Percentiles rank a stretch among this genome's conserved stretches.
phyloP scores from a whole-genome alignment of 1,140 invertebrate species.

The Anthonomus grandis region DNA sequence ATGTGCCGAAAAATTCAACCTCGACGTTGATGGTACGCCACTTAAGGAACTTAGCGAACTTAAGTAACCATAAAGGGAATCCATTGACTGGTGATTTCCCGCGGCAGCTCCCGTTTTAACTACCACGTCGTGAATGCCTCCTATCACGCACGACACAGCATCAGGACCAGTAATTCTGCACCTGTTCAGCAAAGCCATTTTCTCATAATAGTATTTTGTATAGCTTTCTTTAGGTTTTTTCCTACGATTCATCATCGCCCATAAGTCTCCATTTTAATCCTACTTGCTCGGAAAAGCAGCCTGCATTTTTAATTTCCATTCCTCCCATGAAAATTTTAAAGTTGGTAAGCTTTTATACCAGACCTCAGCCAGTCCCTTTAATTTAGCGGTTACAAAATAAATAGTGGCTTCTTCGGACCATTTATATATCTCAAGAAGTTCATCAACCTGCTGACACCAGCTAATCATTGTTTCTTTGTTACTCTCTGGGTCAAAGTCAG shows the following conservation, averaged over 20 bases:
- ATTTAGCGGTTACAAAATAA: slow-evolving; percentile 36
- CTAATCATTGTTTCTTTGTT: background rate
- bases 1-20: background rate
- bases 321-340: slow-evolving; percentile 38
- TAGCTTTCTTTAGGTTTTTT: slow-evolving; percentile 20
- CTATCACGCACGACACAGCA: slow-evolving; percentile 43
- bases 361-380: slow-evolving; percentile 37
- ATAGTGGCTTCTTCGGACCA: slow-evolving; percentile 32
- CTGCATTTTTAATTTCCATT: slow-evolving; percentile 42
- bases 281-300: slow-evolving; percentile 35
- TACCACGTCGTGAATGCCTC: slow-evolving; percentile 28
- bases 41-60: background rate
- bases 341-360: slow-evolving; percentile 42
- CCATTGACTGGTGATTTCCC: slow-evolving; percentile 22
- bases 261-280: slow-evolving; percentile 34
- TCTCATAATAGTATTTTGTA: slow-evolving; percentile 23
- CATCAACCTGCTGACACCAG: slow-evolving; percentile 38
- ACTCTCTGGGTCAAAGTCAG: slow-evolving; percentile 5
- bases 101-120: slow-evolving; percentile 23
- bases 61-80: slow-evolving; percentile 18
- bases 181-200: slow-evolving; percentile 38
- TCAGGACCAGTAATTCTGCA: slow-evolving; percentile 40
- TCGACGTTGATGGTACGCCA: background rate
- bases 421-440: slow-evolving; percentile 29
- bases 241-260: slow-evolving; percentile 30